Evolutionary conservation across 2,888 invertebrate genomes (phyloP).

Genomic region (Ommatoiulus sabulosus): DNA sequence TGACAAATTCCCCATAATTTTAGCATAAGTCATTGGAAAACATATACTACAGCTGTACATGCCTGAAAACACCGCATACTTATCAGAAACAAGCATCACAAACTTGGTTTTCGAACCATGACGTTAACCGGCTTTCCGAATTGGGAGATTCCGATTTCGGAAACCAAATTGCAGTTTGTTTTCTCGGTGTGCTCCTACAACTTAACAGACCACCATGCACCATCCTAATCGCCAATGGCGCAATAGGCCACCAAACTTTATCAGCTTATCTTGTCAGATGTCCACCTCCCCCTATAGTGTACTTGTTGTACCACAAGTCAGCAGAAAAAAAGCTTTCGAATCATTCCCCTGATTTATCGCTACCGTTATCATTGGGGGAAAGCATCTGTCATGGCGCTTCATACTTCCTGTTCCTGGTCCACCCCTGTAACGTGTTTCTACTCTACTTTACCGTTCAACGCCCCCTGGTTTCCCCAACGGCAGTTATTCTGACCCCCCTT

Average conservation of each 20-base stretch:
- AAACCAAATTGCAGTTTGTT: too few relatives aligned
- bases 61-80: too few relatives aligned
- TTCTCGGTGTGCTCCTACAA: too few relatives aligned
- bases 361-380: background rate
- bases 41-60: too few relatives aligned
- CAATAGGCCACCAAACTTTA: background rate
- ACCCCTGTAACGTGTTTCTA: background rate
- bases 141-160: too few relatives aligned
- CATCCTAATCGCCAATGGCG: background rate
- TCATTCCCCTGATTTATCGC: background rate
- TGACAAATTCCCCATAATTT: too few relatives aligned
- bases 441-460: conserved; percentile 34
- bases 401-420: conserved; percentile 11
- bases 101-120: too few relatives aligned
- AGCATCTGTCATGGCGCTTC: background rate
- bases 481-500: background rate
- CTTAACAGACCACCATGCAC: background rate
- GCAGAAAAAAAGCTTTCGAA: background rate
- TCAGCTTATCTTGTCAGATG: background rate
- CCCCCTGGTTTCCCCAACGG: background rate
- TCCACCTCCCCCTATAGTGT: background rate
- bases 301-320: background rate
- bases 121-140: too few relatives aligned
- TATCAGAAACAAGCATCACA: too few relatives aligned
- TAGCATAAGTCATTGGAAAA: too few relatives aligned